Base-by-base conservation (phyloP, 2,113 vertebrate genomes). In the Oryzias melastigma region DNA sequence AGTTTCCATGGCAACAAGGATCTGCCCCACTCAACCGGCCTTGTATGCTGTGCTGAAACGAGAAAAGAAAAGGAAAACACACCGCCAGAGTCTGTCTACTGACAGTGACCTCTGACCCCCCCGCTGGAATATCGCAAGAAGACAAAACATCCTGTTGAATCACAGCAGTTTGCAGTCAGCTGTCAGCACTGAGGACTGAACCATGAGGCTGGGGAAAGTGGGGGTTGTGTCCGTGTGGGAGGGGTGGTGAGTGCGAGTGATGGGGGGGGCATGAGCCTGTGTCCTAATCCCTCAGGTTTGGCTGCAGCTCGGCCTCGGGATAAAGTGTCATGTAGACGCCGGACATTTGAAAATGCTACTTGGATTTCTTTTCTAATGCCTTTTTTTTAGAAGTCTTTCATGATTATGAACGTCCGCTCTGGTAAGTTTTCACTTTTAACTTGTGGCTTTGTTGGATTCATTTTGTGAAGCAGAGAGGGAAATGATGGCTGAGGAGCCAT, bases 251-350 rank as follows among this genome's bases (percentile, higher is more conserved):
- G 50, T 50, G 45, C 43, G 47, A 40, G 22, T 52, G 49, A 44
- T 45, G 35, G 63, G 90, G 80, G 90, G 81, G 87, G 90, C 57
- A 87, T 75, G 77, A 75, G 89, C 78, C 91, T 90, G 85, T 62
- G 81, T 88, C 73, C 90, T 96, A 95, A 95, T 96, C 94, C 90
- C 72, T 70, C 57, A 68, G 83, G 61, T 79, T 84, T 65, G 87
- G 88, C 75, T 92, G 90, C 86, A 86, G 81, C 85, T 85, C 73
- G 81, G 87, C 86, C 51, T 68, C 67, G 25, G 52, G 90, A 88
- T 89, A 91, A 91, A 87, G 73, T 65, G 60, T 84, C 77, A 87
- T 88, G 83, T 73, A 71, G 55, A 79, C 58, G 65, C 71, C 73
- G 79, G 75, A 82, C 78, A 62, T 82, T 66, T 77, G 68, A 78